Base-by-base conservation (phyloP, 64 coral and sea anemone genomes). In the Acropora yongei region DNA sequence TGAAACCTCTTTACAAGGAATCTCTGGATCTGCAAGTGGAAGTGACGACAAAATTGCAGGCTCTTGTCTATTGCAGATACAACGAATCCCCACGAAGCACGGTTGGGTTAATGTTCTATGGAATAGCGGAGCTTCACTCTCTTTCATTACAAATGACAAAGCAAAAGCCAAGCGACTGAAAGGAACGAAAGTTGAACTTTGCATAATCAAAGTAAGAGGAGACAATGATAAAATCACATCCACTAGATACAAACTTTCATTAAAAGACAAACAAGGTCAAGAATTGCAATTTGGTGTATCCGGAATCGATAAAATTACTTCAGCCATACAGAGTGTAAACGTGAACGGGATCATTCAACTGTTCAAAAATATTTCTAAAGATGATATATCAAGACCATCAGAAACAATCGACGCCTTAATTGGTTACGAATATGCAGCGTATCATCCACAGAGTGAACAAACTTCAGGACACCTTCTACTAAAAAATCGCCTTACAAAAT, bases 121-220 rank as follows among this genome's bases (percentile, higher is more conserved):
- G 30, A 30, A 30, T 30, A 30, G 30, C 30, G 30, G 30, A 30
- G 30, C 92, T 12, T 93, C 92, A 17, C 68, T 93, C 30, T 88
- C 76, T n/a, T 95, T 95, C 68, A 91, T 95, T 13, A 88, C 86
- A 11, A 89, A 89, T 60, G 30, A 75, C 12, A 93, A 88, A 30
- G 92, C 86, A 68, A 93, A 82, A 42, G 78, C 53, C 41, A 78
- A 93, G 57, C 88, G 81, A 40, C 41, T 89, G 3, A 78, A 30
- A 30, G 30, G 30, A 30, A 30, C 30, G 30, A 30, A 30, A 30
- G 30, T 30, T 30, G 30, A 30, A 30, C 30, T 30, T 30, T 30
- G 30, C 30, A 30, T 30, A 30, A 30, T 30, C 30, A 30, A 30
- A 30, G 63, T 88, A 46, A 77, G 91, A 80, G 83, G 84, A 2